These are phyloP conservation scores for Trachurus trachurus DNA, from an alignment of 2,797 vertebrate genomes.

Conservation along the genomic window DNA sequence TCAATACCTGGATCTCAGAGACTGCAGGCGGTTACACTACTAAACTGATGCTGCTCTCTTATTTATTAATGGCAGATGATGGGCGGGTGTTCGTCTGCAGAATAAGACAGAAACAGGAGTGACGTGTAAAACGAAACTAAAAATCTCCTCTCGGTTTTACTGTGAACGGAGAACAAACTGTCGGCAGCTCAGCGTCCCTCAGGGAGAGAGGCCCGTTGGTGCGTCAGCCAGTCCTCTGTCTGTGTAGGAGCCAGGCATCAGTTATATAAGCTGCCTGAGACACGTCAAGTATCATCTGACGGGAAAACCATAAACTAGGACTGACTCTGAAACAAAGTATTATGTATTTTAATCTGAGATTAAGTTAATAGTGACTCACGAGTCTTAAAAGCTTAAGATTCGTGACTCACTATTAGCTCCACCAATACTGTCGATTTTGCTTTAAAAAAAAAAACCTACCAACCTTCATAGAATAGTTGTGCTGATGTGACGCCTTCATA, in stretches of 20 bases:
- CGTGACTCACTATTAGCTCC: too few species aligned
- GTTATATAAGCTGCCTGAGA: constrained; percentile 5
- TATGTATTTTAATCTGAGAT: not conserved
- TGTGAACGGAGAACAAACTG: not conserved
- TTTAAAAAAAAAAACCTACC: too few species aligned
- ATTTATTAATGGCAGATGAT: not conserved
- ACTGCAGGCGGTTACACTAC: not conserved
- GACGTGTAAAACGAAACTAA: not conserved
- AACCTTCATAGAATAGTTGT: too few species aligned
- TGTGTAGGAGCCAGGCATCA: not conserved
- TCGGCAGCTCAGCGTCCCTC: not conserved
- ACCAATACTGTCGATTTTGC: too few species aligned
- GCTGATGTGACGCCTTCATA: too few species aligned
- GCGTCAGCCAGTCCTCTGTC: constrained; percentile 9
- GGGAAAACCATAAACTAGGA: not conserved
- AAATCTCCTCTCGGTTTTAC: not conserved
- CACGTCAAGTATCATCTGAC: not conserved
- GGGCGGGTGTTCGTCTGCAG: not conserved
- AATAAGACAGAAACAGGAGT: not conserved
- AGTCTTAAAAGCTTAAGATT: too few species aligned
- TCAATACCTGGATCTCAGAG: not conserved
- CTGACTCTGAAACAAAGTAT: not conserved
- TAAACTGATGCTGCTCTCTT: too few species aligned
- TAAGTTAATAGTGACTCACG: not conserved
- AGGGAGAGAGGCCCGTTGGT: not conserved